These are phyloP conservation scores for Eristalis tenax DNA, from an alignment of 2,888 invertebrate genomes.

Conservation along the genomic window DNA sequence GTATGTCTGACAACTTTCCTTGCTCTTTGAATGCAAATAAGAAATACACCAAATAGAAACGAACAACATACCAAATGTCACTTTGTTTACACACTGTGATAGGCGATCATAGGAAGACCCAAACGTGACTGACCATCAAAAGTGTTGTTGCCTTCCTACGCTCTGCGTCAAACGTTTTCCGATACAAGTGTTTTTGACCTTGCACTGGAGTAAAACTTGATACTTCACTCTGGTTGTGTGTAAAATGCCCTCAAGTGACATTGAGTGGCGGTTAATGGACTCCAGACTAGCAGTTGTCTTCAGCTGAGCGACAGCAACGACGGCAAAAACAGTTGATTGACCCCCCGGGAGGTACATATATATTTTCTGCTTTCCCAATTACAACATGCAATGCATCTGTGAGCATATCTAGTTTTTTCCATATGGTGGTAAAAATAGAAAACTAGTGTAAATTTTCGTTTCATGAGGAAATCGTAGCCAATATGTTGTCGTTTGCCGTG, in stretches of 20 bases:
- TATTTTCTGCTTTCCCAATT: constrained; percentile 51
- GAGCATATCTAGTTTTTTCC: neutral
- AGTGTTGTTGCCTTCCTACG: constrained; percentile 13
- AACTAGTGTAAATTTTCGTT: neutral
- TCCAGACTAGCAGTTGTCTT: constrained; percentile 1
- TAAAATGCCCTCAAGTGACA: constrained; percentile 55
- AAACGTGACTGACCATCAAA: constrained; percentile 57
- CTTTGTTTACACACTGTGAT: constrained; percentile 34
- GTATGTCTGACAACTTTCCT: neutral
- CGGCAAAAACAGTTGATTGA: constrained; percentile 52
- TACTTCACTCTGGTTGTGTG: constrained; percentile 36
- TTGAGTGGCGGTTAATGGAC: constrained; percentile 50
- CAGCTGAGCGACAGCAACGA: constrained; percentile 6
- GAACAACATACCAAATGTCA: constrained; percentile 33
- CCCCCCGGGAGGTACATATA: constrained; percentile 37
- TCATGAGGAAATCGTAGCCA: neutral
- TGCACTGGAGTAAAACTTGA: constrained; percentile 51
- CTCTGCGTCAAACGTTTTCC: constrained; percentile 25
- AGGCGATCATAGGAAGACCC: constrained; percentile 20
- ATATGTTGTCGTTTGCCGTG: constrained; percentile 1
- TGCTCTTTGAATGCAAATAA: constrained; percentile 39
- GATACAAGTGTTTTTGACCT: constrained; percentile 50
- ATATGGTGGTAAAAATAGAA: constrained; percentile 12
- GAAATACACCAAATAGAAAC: constrained; percentile 5
- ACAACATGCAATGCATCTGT: neutral